Evolutionary conservation across 1,140 invertebrate species (phyloP).

Genomic region (Globodera rostochiensis): DNA sequence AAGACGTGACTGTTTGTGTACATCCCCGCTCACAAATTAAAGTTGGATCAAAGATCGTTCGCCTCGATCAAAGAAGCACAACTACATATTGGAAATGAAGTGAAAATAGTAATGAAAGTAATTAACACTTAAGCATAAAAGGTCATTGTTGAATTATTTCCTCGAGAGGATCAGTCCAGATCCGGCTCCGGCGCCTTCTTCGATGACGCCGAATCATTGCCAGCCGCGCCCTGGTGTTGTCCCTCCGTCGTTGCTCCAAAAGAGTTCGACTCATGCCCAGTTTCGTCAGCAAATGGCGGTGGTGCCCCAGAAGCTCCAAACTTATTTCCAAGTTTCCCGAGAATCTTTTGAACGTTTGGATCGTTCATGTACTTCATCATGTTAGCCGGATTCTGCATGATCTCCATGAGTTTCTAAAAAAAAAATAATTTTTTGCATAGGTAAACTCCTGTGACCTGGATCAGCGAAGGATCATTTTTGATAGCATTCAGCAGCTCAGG

Average conservation of each 20-base stretch:
- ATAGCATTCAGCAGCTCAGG: slow-evolving; percentile 37
- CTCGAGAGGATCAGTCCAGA: slow-evolving; percentile 31
- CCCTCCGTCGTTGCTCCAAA: background rate
- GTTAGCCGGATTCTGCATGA: slow-evolving; percentile 41
- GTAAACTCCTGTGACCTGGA: slow-evolving; percentile 16
- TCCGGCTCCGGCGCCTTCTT: slow-evolving; percentile 48
- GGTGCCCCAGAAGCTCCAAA: background rate
- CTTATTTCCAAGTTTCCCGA: slow-evolving; percentile 33
- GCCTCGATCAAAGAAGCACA: background rate
- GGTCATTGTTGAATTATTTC: too few relatives aligned
- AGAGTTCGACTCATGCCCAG: background rate
- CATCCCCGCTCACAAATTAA: too few relatives aligned
- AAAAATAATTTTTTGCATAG: background rate
- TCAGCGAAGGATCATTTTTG: slow-evolving; percentile 35
- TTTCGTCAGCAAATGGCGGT: slow-evolving; percentile 15
- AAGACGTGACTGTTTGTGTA: too few relatives aligned
- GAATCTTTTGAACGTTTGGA: slow-evolving; percentile 26
- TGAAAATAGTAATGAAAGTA: too few relatives aligned
- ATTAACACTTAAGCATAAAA: too few relatives aligned
- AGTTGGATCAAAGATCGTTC: slow-evolving; percentile 2
- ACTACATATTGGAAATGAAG: too few relatives aligned
- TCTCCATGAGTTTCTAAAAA: slow-evolving; percentile 27
- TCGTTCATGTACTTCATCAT: slow-evolving; percentile 38
- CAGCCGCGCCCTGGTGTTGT: background rate
- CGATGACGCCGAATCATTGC: slow-evolving; percentile 4